Evolutionary conservation across 2,888 invertebrate genomes (phyloP), one percentile per base, ranked within the genome.

Genomic region (Cryptocephalus primarius): DNA sequence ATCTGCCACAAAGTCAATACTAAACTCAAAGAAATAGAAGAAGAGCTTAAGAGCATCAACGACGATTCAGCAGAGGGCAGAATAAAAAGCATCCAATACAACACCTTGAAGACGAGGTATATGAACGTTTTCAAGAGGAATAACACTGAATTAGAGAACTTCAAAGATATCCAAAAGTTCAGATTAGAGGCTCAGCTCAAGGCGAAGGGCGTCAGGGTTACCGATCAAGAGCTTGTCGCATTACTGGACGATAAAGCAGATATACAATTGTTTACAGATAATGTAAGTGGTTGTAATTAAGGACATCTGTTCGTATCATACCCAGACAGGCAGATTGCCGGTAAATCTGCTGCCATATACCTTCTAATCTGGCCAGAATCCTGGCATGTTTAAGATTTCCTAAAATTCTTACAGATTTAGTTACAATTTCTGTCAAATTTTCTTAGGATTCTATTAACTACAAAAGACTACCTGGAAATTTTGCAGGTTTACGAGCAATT

Each of bases 131-230:
- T 79, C 55, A 59, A 60, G 43, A 64, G 68, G n/a, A 79, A 79
- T 58, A 75, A 75, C 62, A 63, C 61, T 44, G 73, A 73, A 53
- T 70, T 82, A 53, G 65, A 73, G 51, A 69, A 67, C 53, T 75
- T 75, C 62, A 72, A 74, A 48, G 72, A 74, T 56, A 67, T 73
- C 54, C 77, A 76, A 60, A 72, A 74, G 51, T 62, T 65, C 4
- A 67, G 79, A 54, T 71, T 80, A 58, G 74, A 74, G 40, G 72
- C 76, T 38, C 80, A 82, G 64, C 70, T 77, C 55, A 65, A 66
- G 44, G 72, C 80, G 48, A 75, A 61, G 55, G 63, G 62, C 4
- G 53, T 63, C 32, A 50, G 52, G 8, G 55, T 60, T 9, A 57
- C 57, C 6, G 69, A 67, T 34, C 66, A 68, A 55, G 74, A 75